Percentiles rank a stretch among this genome's conserved stretches.
These are phyloP conservation scores for Siniperca knerii DNA, from an alignment of 2,113 vertebrate species.

Conservation along the genomic window DNA sequence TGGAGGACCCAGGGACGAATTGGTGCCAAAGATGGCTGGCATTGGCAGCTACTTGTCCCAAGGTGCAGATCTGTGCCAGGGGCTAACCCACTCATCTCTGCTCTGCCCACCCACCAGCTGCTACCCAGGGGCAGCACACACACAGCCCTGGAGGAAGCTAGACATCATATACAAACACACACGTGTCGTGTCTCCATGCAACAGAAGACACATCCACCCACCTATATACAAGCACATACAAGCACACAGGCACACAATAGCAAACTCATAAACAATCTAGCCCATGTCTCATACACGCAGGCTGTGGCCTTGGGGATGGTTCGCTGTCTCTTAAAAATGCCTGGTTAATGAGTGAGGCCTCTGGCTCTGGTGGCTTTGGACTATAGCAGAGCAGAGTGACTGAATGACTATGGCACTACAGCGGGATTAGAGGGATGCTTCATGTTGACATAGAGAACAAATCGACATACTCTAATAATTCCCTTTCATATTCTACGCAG, in stretches of 20 bases:
- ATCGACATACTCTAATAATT: constrained; percentile 70
- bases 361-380: constrained; percentile 53
- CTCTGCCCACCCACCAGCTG: constrained; percentile 75
- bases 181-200: constrained; percentile 4
- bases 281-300: constrained; percentile 8
- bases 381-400: constrained; percentile 41
- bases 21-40: constrained; percentile 74
- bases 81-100: constrained; percentile 71
- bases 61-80: constrained; percentile 69
- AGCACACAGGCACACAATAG: not conserved
- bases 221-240: not conserved
- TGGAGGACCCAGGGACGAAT: constrained; percentile 50
- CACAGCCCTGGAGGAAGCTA: constrained; percentile 44
- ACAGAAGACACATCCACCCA: constrained; percentile 2
- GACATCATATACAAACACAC: constrained; percentile 55
- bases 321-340: constrained; percentile 46
- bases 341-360: constrained; percentile 59
- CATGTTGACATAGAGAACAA: constrained; percentile 73
- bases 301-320: constrained; percentile 7
- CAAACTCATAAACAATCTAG: constrained; percentile 2
- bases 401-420: constrained; percentile 53
- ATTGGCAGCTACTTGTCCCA: constrained; percentile 75
- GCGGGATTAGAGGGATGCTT: constrained; percentile 70
- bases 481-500: constrained; percentile 58
- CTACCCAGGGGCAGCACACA: constrained; percentile 61